phyloP scores from a whole-genome alignment of 2,113 vertebrate genomes.

The Isurus oxyrinchus region DNA sequence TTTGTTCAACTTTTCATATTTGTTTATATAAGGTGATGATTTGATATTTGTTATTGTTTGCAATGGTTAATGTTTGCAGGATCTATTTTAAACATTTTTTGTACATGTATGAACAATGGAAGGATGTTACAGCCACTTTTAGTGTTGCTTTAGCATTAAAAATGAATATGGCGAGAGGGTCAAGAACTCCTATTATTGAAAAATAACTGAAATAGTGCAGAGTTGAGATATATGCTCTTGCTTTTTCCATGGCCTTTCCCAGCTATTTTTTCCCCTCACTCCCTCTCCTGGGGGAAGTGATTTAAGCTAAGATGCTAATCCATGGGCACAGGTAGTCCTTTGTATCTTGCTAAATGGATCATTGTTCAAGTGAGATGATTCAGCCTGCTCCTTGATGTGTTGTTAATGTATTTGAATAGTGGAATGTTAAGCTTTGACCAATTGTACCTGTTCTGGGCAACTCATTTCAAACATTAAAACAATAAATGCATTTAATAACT shows the following conservation, averaged over 20 bases:
- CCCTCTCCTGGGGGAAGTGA: background rate
- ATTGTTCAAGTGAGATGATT: background rate
- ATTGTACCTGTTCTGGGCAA: background rate
- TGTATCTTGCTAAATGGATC: background rate
- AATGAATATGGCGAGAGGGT: background rate
- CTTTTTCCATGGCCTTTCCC: background rate
- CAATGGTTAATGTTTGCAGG: background rate
- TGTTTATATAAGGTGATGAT: background rate
- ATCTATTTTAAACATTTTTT: background rate
- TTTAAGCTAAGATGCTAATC: background rate
- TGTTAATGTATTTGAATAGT: background rate
- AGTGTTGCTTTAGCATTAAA: background rate
- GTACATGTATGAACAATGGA: background rate
- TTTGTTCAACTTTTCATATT: background rate
- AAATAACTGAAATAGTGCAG: background rate
- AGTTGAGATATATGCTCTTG: background rate
- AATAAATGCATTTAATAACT: background rate
- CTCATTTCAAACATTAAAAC: background rate
- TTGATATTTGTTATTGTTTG: background rate
- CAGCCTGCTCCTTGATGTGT: background rate
- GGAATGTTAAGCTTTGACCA: background rate
- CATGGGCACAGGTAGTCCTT: background rate
- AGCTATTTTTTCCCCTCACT: background rate
- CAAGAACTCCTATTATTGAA: background rate
- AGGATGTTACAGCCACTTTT: background rate